Evolutionary conservation across 2,888 invertebrate species (phyloP).

Genomic region (Drosophila tanythrix): DNA sequence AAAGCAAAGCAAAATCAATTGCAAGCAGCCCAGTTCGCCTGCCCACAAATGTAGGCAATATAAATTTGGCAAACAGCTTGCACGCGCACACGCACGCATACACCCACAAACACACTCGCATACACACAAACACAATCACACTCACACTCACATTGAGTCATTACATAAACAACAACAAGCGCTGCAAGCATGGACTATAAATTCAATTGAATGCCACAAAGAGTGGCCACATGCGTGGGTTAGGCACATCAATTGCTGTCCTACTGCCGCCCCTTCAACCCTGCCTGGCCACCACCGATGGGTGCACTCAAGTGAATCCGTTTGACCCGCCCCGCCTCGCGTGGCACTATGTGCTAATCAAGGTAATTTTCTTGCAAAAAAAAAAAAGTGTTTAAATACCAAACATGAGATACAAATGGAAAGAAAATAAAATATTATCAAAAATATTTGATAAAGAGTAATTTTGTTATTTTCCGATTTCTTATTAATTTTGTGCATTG

Average conservation of each 20-base stretch:
- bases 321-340: background rate
- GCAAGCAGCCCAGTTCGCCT: slow-evolving; percentile 40
- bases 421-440: background rate
- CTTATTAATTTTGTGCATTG: background rate
- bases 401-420: background rate
- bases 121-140: slow-evolving; percentile 8
- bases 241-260: slow-evolving; percentile 50
- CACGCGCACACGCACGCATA: slow-evolving; percentile 34
- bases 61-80: slow-evolving; percentile 69
- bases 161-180: slow-evolving; percentile 32
- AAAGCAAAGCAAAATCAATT: slow-evolving; percentile 74
- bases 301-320: slow-evolving; percentile 65
- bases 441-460: background rate
- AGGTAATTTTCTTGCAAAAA: background rate
- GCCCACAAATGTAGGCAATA: slow-evolving; percentile 74
- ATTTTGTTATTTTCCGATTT: background rate
- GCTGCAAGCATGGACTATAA: slow-evolving; percentile 39
- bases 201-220: slow-evolving; percentile 66
- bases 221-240: slow-evolving; percentile 69
- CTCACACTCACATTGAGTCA: slow-evolving; percentile 46
- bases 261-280: background rate
- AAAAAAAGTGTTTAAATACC: background rate
- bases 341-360: slow-evolving; percentile 14
- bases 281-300: background rate
- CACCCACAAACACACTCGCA: slow-evolving; percentile 22